phyloP scores from a whole-genome alignment of 2,113 vertebrate genomes.

The Charina bottae region DNA sequence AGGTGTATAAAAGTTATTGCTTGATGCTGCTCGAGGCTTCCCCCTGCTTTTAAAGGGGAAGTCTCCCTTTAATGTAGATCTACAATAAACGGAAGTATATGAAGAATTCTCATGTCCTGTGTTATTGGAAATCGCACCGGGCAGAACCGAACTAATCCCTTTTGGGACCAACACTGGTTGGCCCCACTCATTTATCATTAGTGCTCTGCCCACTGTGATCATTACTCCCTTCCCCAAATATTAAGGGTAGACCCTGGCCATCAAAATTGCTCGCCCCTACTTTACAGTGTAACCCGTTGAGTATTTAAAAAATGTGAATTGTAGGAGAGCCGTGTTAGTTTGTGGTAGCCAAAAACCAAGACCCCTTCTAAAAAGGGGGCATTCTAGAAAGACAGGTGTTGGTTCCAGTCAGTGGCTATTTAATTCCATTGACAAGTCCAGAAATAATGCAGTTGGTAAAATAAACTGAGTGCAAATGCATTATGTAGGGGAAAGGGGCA shows the following conservation, averaged over 20 bases:
- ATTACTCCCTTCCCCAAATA: not conserved
- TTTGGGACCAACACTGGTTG: too few species aligned
- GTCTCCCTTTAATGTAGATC: too few species aligned
- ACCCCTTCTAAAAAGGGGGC: too few species aligned
- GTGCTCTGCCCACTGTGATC: not conserved
- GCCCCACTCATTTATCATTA: not conserved
- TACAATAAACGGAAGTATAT: too few species aligned
- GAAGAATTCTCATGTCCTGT: too few species aligned
- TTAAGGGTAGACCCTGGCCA: not conserved
- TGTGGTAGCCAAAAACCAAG: not conserved
- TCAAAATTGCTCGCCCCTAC: not conserved
- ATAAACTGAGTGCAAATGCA: not conserved
- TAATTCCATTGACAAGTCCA: too few species aligned
- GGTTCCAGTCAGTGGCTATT: not conserved
- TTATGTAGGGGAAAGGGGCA: not conserved
- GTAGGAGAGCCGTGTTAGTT: not conserved
- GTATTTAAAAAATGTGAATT: not conserved
- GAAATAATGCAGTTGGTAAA: not conserved
- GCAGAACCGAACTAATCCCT: too few species aligned
- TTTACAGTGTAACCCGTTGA: not conserved
- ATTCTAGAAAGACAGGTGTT: too few species aligned
- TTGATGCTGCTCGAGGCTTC: too few species aligned
- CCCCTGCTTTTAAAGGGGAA: too few species aligned
- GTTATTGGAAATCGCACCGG: too few species aligned
- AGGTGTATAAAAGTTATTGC: too few species aligned